Base-by-base conservation (phyloP, 2,113 vertebrate genomes). In the Nesospiza acunhae region DNA sequence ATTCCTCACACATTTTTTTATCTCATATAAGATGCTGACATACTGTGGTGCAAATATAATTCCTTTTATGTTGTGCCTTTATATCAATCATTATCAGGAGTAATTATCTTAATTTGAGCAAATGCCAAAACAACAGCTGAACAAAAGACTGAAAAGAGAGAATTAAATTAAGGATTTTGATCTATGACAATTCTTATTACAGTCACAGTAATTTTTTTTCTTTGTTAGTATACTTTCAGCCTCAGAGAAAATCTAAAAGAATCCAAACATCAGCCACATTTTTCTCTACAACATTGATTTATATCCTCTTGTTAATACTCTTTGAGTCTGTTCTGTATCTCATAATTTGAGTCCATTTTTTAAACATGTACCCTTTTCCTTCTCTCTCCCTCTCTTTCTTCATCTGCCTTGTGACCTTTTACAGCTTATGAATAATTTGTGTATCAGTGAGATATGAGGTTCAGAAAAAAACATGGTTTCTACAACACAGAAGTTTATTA, bases 401-500 rank as follows among this genome's bases (percentile, higher is more conserved):
- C 77, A 87, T 88, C 49, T 94, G 60, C 55, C 33, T 86, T 73
- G 35, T 96, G 84, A 94, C 78, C 96, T 96, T 97, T 96, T 68
- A 86, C 21, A 90, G 79, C 47, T 96, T 90, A 94, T 95, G 39
- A 84, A 97, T 97, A 96, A 97, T 95, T 97, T 96, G 55, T 93
- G 8, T 60, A 89, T 82, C 62, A 94, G 33, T 85, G 85, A 96
- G 60, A 39, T 74, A 82, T 35, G 68, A 94, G 18, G 23, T 84
- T 90, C 84, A 92, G 64, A 78, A 93, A 78, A 96, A 96, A 76
- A 30, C 22, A 70, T 31, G 41, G 16, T 84, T 96, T 76, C 80
- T 78, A 76, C 69, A 89, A 85, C 39, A 63, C 16, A 95, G 59
- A 49, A 39, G 7, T 80, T 92, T 94, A 93, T 75, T 79, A 52